Evolutionary conservation across 1,140 invertebrate species (phyloP).

Genomic region (Cydia splendana): DNA sequence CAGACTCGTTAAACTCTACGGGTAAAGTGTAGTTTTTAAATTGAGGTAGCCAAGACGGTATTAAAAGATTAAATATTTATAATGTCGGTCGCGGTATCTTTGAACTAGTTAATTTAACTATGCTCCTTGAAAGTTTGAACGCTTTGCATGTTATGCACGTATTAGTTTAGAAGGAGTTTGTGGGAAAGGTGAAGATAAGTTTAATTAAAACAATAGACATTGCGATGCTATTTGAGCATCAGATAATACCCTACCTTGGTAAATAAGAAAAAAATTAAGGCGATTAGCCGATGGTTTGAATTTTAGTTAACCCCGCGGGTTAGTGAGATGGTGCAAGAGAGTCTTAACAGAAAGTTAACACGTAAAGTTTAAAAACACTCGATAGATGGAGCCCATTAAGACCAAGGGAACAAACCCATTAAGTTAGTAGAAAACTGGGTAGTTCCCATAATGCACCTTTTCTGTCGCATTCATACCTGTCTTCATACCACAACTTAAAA

Average conservation of each 20-base stretch:
- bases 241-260: neutral
- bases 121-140: conserved; percentile 25
- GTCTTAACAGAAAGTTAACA: no score
- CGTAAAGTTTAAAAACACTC: no score
- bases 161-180: neutral
- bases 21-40: neutral
- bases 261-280: neutral
- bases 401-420: no score
- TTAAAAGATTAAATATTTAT: conserved; percentile 31
- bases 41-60: neutral
- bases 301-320: no score
- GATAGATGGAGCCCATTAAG: no score
- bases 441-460: no score
- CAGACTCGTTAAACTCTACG: neutral
- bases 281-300: no score
- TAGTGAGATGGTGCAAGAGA: no score
- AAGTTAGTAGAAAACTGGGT: no score
- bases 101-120: conserved; percentile 29
- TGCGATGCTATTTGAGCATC: neutral
- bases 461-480: neutral
- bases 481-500: neutral
- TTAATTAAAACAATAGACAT: conserved; percentile 16
- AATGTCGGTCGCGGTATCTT: conserved; percentile 22
- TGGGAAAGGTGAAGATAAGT: neutral
- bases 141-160: neutral